Evolutionary conservation across 2,888 invertebrate species (phyloP).

Genomic region (Chrysotoxum bicinctum): DNA sequence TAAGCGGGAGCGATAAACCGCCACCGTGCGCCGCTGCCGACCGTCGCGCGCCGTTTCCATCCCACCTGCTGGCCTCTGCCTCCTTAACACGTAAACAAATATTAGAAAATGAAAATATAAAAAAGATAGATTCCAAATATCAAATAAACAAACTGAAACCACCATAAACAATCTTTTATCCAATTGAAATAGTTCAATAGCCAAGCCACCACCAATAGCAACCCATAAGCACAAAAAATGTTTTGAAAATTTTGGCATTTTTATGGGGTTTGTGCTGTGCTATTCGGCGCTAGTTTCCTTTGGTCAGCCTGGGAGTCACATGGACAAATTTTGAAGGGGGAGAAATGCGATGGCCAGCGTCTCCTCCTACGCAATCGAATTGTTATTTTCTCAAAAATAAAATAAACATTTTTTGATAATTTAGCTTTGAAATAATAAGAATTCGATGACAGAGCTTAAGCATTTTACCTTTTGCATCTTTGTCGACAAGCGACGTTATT

Average conservation of each 20-base stretch:
- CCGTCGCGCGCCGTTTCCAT: background rate
- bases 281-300: background rate
- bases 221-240: constrained; percentile 5
- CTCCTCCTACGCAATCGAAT: constrained; percentile 51
- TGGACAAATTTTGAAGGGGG: constrained; percentile 19
- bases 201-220: constrained; percentile 18
- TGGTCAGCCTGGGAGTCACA: background rate
- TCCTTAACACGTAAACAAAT: constrained; percentile 17
- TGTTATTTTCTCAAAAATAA: background rate
- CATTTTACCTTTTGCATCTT: no score
- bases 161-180: constrained; percentile 42
- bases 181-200: constrained; percentile 47
- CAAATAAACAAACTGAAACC: constrained; percentile 53
- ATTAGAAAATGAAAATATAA: constrained; percentile 4
- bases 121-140: constrained; percentile 11
- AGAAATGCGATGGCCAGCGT: background rate
- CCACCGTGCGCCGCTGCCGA: background rate
- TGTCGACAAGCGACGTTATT: background rate
- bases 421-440: constrained; percentile 48
- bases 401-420: constrained; percentile 39
- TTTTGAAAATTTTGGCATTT: constrained; percentile 54
- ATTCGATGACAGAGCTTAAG: constrained; percentile 53
- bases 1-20: background rate
- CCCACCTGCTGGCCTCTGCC: background rate
- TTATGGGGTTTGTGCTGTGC: constrained; percentile 27